Conservation (phyloP, 92 coral and sea anemone species). For the Heteractis magnifica region DNA sequence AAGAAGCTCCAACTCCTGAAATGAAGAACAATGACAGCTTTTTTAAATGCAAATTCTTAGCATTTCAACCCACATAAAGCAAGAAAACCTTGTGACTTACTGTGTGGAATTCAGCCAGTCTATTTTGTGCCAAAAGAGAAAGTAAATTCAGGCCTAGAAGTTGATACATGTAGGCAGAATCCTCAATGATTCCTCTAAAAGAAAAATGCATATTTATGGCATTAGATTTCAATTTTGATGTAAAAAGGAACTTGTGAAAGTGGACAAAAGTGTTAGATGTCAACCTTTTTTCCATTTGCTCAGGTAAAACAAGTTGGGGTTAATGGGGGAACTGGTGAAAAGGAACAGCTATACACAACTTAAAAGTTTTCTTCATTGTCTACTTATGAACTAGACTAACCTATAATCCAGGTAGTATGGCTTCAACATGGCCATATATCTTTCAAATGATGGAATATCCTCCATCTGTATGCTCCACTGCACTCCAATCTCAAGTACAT, state of each 20-base stretch:
- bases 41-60: neutral
- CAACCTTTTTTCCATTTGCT: no score
- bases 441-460: slow-evolving; percentile 95
- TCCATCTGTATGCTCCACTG: slow-evolving; percentile 95
- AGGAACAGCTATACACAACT: no score
- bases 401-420: slow-evolving; percentile 96
- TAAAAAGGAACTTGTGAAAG: no score
- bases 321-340: no score
- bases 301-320: no score
- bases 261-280: no score
- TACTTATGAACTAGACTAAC: slow-evolving; percentile 33
- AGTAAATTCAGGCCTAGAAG: slow-evolving; percentile 86
- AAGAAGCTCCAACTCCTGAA: slow-evolving; percentile 88
- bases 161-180: slow-evolving; percentile 95
- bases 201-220: neutral
- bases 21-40: neutral
- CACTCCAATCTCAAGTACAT: slow-evolving; percentile 96
- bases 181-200: slow-evolving; percentile 84
- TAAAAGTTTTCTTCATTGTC: no score
- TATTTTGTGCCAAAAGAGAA: slow-evolving; percentile 92
- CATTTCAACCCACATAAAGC: neutral
- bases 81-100: slow-evolving; percentile 37
- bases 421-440: slow-evolving; percentile 99
- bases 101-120: slow-evolving; percentile 96
- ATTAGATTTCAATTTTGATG: no score